A percentile compares a stretch with the other conserved stretches of the same genome.
These are phyloP conservation scores for Pachyuromys duprasi DNA, from an alignment of 2,797 vertebrate species.

Conservation along the genomic window DNA sequence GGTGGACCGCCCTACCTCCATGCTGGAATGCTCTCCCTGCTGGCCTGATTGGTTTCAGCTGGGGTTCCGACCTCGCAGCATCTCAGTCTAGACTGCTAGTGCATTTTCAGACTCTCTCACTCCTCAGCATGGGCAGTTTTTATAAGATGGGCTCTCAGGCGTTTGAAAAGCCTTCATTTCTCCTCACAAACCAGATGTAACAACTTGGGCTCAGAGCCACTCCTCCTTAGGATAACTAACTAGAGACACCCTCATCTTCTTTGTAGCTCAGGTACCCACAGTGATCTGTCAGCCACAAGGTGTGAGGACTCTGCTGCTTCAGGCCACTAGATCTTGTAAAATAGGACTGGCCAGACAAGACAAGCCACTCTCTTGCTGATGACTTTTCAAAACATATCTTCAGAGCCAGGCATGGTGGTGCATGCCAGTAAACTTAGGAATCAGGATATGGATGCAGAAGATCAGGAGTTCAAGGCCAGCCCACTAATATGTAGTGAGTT, in stretches of 20 bases:
- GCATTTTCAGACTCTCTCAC: background rate
- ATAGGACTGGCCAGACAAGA: background rate
- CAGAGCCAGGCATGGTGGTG: background rate
- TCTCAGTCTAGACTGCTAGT: background rate
- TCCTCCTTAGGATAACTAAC: background rate
- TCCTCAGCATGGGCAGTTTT: background rate
- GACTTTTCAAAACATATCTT: background rate
- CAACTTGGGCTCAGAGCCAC: background rate
- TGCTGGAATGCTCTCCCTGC: background rate
- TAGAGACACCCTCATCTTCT: background rate
- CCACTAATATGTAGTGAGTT: background rate
- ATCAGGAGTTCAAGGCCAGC: background rate
- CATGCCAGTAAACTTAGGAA: background rate
- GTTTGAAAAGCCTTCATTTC: background rate
- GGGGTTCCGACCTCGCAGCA: background rate
- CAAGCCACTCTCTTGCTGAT: slow-evolving; percentile 16
- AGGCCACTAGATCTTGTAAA: slow-evolving; percentile 25
- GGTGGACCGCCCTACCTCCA: background rate
- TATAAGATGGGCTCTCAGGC: background rate
- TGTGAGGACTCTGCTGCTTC: background rate
- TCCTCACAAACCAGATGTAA: background rate
- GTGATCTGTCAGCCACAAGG: slow-evolving; percentile 11
- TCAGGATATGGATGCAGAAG: too few species aligned
- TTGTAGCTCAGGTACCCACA: background rate
- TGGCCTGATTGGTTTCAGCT: background rate